Percentiles rank a stretch among this genome's conserved stretches.
Evolutionary conservation across 2,113 vertebrate genomes (phyloP).

Genomic region (Burhinus bistriatus): DNA sequence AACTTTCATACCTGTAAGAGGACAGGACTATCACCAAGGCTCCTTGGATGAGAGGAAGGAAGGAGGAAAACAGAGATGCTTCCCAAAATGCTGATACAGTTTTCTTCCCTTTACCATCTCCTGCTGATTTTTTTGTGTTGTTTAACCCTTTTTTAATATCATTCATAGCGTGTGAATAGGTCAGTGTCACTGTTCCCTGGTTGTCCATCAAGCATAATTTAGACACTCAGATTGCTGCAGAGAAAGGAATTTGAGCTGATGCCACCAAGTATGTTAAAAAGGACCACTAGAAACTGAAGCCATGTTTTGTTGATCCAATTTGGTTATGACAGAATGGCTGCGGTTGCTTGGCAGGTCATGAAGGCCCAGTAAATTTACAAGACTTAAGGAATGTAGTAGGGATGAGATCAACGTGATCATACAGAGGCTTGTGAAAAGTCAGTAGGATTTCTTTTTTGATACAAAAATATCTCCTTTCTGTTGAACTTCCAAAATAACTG

Average conservation of each 20-base stretch:
- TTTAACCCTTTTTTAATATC: not conserved
- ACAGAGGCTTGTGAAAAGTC: not conserved
- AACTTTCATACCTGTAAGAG: not conserved
- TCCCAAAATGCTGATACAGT: not conserved
- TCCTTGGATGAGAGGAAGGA: not conserved
- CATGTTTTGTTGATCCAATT: not conserved
- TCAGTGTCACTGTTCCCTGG: not conserved
- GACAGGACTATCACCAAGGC: not conserved
- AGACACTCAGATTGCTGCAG: not conserved
- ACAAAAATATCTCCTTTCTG: not conserved
- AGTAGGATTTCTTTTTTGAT: not conserved
- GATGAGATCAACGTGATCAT: not conserved
- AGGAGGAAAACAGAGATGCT: not conserved
- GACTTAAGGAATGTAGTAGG: not conserved
- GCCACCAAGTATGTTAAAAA: not conserved
- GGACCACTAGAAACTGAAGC: not conserved
- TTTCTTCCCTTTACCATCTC: not conserved
- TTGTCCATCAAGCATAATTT: not conserved
- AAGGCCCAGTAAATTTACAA: not conserved
- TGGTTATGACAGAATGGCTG: not conserved
- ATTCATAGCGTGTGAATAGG: not conserved
- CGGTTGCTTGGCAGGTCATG: not conserved
- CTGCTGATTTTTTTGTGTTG: not conserved
- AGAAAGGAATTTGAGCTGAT: not conserved
- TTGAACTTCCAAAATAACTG: not conserved